Conservation (phyloP, 2,888 invertebrate genomes). For the Orchesellides sinensis region DNA sequence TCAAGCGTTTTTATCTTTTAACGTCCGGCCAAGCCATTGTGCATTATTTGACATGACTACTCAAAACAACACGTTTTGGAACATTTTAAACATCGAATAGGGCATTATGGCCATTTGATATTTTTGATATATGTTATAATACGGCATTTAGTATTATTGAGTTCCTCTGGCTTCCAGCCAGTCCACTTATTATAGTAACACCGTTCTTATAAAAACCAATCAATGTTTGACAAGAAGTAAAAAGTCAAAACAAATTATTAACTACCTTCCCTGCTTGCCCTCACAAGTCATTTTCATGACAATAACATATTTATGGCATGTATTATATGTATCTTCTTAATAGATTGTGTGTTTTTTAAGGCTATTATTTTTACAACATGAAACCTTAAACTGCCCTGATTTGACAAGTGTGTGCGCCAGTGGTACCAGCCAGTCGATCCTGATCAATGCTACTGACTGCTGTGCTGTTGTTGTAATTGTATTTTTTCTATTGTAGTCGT, state of each 20-base stretch:
- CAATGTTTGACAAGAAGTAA: not conserved
- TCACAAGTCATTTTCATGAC: not conserved
- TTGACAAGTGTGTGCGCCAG: not conserved
- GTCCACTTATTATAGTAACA: not conserved
- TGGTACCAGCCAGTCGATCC: too few species aligned
- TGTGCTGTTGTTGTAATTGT: not conserved
- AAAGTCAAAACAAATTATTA: not conserved
- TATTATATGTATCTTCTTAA: not conserved
- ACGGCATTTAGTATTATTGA: too few species aligned
- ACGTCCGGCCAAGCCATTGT: too few species aligned
- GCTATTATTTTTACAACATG: too few species aligned
- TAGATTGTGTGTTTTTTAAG: too few species aligned
- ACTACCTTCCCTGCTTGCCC: not conserved
- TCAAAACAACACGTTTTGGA: too few species aligned
- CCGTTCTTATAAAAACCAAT: not conserved
- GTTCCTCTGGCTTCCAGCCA: not conserved
- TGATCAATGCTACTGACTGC: too few species aligned
- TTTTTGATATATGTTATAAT: too few species aligned
- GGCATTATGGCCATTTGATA: too few species aligned
- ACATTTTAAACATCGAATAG: too few species aligned
- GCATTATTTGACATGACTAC: too few species aligned
- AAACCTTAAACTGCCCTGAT: constrained; percentile 7
- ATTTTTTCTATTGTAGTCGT: not conserved
- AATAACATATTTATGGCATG: not conserved
- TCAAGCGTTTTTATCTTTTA: too few species aligned